A percentile compares a stretch with the other conserved stretches of the same genome.
These are phyloP conservation scores for Hemistola chrysoprasaria DNA, from an alignment of 2,888 invertebrate species.

Conservation along the genomic window DNA sequence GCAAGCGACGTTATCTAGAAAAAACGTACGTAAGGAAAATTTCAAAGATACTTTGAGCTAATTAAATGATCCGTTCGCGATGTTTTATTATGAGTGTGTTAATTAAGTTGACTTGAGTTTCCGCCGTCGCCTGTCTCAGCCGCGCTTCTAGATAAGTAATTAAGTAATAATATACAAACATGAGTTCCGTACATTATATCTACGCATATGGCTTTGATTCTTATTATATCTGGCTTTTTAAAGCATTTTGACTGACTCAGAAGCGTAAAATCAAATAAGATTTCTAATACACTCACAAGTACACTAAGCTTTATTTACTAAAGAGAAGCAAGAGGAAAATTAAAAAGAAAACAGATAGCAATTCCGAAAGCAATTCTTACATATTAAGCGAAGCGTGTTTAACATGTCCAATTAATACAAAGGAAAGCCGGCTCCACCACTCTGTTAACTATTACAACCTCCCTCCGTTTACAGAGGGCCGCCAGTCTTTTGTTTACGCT, in stretches of 20 bases:
- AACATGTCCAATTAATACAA: constrained; percentile 76
- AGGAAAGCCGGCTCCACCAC: constrained; percentile 58
- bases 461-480: constrained; percentile 65
- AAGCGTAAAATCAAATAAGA: constrained; percentile 8
- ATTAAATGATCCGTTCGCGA: constrained; percentile 47
- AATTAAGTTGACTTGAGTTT: constrained; percentile 50
- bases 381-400: constrained; percentile 71
- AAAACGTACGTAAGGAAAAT: too few relatives aligned
- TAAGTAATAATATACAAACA: constrained; percentile 36
- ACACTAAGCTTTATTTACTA: constrained; percentile 28
- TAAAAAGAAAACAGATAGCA: constrained; percentile 45
- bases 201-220: too few relatives aligned
- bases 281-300: constrained; percentile 15
- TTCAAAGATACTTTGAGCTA: constrained; percentile 43
- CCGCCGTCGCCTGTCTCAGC: constrained; percentile 23
- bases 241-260: constrained; percentile 4
- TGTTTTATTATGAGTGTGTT: constrained; percentile 55
- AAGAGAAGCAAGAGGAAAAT: constrained; percentile 41
- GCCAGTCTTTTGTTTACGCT: constrained; percentile 77
- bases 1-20: too few relatives aligned
- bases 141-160: constrained; percentile 35
- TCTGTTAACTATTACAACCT: constrained; percentile 72
- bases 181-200: background rate
- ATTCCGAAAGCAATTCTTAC: constrained; percentile 58
- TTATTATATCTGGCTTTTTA: too few relatives aligned